A percentile compares a stretch with the other conserved stretches of the same genome.
These are phyloP conservation scores for Ascidia mentula DNA, from an alignment of 23 tunicate genomes.

Conservation along the genomic window DNA sequence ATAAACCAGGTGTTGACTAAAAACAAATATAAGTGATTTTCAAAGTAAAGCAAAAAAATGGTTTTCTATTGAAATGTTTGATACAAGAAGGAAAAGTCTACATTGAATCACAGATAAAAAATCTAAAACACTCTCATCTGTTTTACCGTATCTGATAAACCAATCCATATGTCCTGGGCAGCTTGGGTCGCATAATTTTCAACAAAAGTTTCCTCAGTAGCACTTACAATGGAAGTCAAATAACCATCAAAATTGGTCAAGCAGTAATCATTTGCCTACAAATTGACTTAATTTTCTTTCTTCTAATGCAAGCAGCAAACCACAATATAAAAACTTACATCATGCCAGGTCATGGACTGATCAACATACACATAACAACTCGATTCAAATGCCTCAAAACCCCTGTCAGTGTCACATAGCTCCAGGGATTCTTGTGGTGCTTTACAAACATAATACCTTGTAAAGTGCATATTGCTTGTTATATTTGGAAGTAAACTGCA, in stretches of 20 bases:
- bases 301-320: not conserved
- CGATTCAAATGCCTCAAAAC: constrained; percentile 43
- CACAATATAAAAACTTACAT: too few species aligned
- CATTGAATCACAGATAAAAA: not conserved
- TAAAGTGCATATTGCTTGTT: not conserved
- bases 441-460: constrained; percentile 12
- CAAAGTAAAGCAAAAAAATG: too few species aligned
- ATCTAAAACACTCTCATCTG: not conserved
- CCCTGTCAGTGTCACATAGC: constrained; percentile 46
- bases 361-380: constrained; percentile 35
- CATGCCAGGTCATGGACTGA: constrained; percentile 32
- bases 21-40: too few species aligned
- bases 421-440: constrained; percentile 12
- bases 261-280: constrained; percentile 67
- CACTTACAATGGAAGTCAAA: constrained; percentile 36
- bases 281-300: not conserved
- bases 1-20: constrained; percentile 41
- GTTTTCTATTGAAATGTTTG: not conserved
- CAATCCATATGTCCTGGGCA: constrained; percentile 61
- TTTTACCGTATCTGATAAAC: constrained; percentile 73
- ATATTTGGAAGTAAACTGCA: not conserved
- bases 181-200: not conserved
- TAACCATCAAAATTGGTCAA: constrained; percentile 29
- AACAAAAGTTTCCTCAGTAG: constrained; percentile 34
- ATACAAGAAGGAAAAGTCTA: not conserved